Percentiles rank a stretch among this genome's conserved stretches.
Conservation (phyloP, 2,797 vertebrate genomes). For the Sebastes taczanowskii region DNA sequence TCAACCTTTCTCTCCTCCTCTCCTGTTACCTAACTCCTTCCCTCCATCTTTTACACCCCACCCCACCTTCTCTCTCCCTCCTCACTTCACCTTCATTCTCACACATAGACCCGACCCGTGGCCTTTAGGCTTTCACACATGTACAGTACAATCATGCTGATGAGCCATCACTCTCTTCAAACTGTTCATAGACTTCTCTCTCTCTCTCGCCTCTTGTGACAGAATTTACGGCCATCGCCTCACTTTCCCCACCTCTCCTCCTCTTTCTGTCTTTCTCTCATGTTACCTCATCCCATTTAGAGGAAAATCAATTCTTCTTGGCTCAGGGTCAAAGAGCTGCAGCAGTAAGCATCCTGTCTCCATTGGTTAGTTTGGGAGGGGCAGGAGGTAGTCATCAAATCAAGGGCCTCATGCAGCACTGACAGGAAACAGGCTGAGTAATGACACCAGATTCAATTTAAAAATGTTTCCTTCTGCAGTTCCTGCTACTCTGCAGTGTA, state of each 20-base stretch:
- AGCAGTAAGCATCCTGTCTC: conserved; percentile 46
- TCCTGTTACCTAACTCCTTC: not conserved
- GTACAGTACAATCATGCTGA: not conserved
- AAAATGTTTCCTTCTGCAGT: conserved; percentile 7
- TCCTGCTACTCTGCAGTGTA: not conserved
- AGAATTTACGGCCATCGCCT: conserved; percentile 16
- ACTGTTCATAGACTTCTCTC: conserved; percentile 18
- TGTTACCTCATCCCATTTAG: conserved; percentile 47
- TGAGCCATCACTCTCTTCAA: conserved; percentile 15
- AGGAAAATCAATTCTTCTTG: conserved; percentile 67
- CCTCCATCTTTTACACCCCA: not conserved
- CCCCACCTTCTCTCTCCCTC: no score
- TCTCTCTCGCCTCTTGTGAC: not conserved
- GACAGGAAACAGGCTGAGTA: conserved; percentile 34
- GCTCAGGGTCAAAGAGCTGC: conserved; percentile 55
- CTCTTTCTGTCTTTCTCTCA: conserved; percentile 13
- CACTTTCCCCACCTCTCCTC: not conserved
- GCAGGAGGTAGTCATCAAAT: conserved; percentile 52
- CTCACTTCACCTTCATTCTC: not conserved
- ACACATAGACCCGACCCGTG: not conserved
- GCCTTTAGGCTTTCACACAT: conserved; percentile 16
- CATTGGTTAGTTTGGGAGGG: conserved; percentile 41
- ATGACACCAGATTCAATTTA: conserved; percentile 29
- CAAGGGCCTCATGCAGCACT: conserved; percentile 8
- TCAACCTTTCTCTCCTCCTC: conserved; percentile 3